Base-by-base conservation (phyloP, 1,140 invertebrate species). In the Heliconius hewitsoni region DNA sequence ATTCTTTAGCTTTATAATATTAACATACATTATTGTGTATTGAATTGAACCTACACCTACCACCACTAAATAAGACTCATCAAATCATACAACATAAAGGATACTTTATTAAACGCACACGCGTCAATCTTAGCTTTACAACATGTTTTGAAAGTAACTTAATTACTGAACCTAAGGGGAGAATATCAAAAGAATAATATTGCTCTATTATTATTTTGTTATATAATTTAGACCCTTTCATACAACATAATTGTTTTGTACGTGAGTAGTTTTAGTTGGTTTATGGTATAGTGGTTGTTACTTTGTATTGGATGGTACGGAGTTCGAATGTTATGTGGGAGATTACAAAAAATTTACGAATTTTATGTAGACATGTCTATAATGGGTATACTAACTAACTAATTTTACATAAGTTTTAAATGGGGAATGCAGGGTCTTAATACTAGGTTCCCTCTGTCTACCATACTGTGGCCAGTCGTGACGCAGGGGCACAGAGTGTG, bases 191-290 rank as follows among this genome's bases (percentile, higher is more conserved):
- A 71, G 74, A 46, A 55, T 74, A 66, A 60, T 74, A 74, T 66
- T 78, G 46, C 16, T 73, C 73, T 66, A 74, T 78, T 78, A 66
- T 66, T 74, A 66, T 66, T 71, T 30, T 46, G 52, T 70, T 73
- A 73, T 74, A 11, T 76, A 39, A 70, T 76, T 50, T 70, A 18
- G 37, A 66, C 39, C 52, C n/a, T 73, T 50, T 78, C n/a, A 78
- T 66, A 30, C 23, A 30, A 9, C 11, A 60, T 66, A 66, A 66
- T 66, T 66, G 60, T 66, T 66, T 66, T 27, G 23, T 66, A 66
- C 60, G 60, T 66, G 60, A 66, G 23, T 66, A 23, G 27, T 23
- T 60, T 60, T 23, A 60, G 55, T 23, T 23, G 8, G 19, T 19
- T 60, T 23, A 23, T 60, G 55, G 55, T 11, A 23, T 19, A 60